These are phyloP conservation scores for Acropora tenuis DNA, from an alignment of 64 coral and sea anemone species.

Conservation along the genomic window DNA sequence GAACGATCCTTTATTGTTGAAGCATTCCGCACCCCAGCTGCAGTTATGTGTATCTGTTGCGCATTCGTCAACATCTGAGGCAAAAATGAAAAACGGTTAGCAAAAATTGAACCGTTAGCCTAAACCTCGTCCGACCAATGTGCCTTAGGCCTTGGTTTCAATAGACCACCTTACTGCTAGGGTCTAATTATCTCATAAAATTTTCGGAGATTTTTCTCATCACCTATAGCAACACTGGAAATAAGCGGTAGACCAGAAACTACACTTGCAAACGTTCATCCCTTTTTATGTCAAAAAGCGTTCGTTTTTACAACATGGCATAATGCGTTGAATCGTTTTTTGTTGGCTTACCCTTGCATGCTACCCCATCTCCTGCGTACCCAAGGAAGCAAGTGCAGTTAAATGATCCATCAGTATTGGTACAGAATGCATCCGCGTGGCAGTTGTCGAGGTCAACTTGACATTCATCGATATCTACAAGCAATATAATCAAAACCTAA, in stretches of 20 bases:
- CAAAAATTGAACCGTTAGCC: neutral
- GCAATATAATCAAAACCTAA: too few relatives aligned
- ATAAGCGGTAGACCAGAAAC: too few relatives aligned
- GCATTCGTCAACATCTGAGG: constrained; percentile 33
- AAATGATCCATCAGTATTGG: constrained; percentile 32
- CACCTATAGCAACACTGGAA: too few relatives aligned
- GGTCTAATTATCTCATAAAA: too few relatives aligned
- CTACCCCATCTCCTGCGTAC: constrained; percentile 42
- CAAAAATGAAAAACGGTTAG: neutral
- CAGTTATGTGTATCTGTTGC: constrained; percentile 29
- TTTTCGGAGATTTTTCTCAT: too few relatives aligned
- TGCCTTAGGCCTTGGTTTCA: too few relatives aligned
- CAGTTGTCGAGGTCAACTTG: constrained; percentile 24
- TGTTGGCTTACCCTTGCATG: constrained; percentile 29
- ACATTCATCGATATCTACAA: constrained; percentile 50
- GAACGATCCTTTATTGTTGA: constrained; percentile 41
- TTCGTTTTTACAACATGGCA: too few relatives aligned
- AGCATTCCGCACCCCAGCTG: constrained; percentile 28
- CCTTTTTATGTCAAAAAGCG: too few relatives aligned
- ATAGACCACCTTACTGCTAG: too few relatives aligned
- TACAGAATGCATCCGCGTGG: constrained; percentile 7
- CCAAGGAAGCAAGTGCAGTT: constrained; percentile 40
- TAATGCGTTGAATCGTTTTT: neutral
- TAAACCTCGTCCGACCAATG: too few relatives aligned
- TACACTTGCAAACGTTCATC: too few relatives aligned